Conservation (phyloP, 2,888 invertebrate genomes). For the Brachyptera risi region DNA sequence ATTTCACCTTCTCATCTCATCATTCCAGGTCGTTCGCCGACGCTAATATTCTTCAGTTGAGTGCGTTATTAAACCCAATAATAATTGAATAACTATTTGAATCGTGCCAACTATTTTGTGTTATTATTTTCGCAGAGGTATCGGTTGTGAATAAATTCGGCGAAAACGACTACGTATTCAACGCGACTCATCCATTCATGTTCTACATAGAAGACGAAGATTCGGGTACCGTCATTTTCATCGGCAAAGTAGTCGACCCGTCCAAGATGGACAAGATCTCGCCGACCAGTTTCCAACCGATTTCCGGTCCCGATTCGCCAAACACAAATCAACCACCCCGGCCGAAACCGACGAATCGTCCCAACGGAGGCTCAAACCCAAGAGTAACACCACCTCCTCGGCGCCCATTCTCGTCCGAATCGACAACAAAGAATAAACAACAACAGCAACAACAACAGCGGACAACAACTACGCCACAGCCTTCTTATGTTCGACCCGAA, state of each 20-base stretch:
- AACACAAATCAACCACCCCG: neutral
- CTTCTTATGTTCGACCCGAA: too few relatives aligned
- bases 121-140: constrained; percentile 49
- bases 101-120: too few relatives aligned
- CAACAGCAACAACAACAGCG: too few relatives aligned
- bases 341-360: neutral
- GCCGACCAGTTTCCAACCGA: neutral
- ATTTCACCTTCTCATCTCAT: too few relatives aligned
- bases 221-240: constrained; percentile 68
- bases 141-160: constrained; percentile 71
- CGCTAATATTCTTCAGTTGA: too few relatives aligned
- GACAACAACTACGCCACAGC: too few relatives aligned
- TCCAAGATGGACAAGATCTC: constrained; percentile 35
- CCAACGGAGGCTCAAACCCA: neutral
- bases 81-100: too few relatives aligned
- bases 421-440: too few relatives aligned
- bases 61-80: too few relatives aligned
- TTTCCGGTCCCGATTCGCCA: neutral
- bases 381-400: neutral
- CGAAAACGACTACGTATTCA: constrained; percentile 54
- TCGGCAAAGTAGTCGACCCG: constrained; percentile 69
- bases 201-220: constrained; percentile 75
- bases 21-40: too few relatives aligned
- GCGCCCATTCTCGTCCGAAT: neutral
- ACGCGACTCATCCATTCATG: constrained; percentile 70